A percentile compares a stretch with the other conserved stretches of the same genome.
These are phyloP conservation scores for Cepaea nemoralis DNA, from an alignment of 1,140 invertebrate species.

Conservation along the genomic window DNA sequence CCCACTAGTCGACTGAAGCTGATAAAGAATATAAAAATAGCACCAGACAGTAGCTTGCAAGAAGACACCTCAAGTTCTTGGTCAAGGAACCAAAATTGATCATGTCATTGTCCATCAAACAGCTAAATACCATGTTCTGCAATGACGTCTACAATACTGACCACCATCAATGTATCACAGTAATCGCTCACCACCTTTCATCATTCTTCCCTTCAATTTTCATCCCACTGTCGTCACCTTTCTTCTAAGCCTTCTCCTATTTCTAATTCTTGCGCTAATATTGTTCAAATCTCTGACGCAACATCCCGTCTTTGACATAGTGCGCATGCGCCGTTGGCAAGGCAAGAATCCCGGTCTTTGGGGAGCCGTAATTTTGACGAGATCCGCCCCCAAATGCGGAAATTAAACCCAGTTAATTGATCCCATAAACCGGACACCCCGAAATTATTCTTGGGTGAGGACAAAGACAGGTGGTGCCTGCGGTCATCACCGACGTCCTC, in stretches of 20 bases:
- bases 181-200: not conserved
- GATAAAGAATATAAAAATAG: too few relatives aligned
- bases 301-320: not conserved
- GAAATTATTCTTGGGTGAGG: not conserved
- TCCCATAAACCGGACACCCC: not conserved
- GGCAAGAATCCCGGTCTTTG: not conserved
- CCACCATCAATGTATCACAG: not conserved
- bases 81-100: not conserved
- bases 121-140: not conserved
- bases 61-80: not conserved
- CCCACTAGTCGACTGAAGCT: too few relatives aligned
- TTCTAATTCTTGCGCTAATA: not conserved
- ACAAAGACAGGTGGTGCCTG: not conserved
- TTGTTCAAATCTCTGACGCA: not conserved
- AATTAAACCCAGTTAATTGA: not conserved
- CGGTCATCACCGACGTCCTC: not conserved
- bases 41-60: not conserved
- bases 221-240: not conserved
- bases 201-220: not conserved
- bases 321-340: not conserved
- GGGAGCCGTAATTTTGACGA: not conserved
- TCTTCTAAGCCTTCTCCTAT: not conserved
- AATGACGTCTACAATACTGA: not conserved
- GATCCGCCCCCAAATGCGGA: not conserved
- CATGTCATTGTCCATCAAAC: not conserved